These are phyloP conservation scores for Leptura quadrifasciata DNA, from an alignment of 2,888 invertebrate species.

Conservation along the genomic window DNA sequence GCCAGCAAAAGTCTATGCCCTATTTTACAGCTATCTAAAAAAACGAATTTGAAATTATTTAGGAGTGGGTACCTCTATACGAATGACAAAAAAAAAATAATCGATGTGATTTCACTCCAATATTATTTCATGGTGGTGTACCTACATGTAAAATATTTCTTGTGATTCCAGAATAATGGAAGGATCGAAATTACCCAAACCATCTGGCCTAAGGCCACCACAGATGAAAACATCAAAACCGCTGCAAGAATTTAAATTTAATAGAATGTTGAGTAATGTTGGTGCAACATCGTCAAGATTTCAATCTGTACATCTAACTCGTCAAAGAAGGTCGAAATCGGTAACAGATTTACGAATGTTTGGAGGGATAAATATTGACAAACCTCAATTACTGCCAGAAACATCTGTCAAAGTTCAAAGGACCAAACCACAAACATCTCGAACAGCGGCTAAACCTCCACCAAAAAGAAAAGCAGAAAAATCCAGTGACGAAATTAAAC, in stretches of 20 bases:
- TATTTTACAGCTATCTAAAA: too few relatives aligned
- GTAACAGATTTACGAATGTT: background rate
- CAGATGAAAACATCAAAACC: background rate
- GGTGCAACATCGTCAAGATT: background rate
- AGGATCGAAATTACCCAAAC: background rate
- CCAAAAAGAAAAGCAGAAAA: slow-evolving; percentile 35
- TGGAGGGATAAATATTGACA: background rate
- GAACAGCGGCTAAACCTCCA: background rate
- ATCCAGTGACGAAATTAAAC: slow-evolving; percentile 50
- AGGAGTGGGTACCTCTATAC: too few relatives aligned
- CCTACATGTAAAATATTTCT: background rate
- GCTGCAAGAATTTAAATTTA: background rate
- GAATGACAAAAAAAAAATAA: too few relatives aligned
- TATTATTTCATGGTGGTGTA: background rate
- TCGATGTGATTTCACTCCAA: too few relatives aligned
- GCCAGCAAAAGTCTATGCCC: too few relatives aligned
- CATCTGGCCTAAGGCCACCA: slow-evolving; percentile 5
- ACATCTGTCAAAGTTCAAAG: background rate
- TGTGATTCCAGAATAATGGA: background rate
- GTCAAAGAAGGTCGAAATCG: background rate
- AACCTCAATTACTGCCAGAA: background rate
- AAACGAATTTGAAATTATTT: too few relatives aligned
- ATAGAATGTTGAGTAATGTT: background rate
- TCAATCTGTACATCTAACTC: background rate
- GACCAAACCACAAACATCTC: background rate